Evolutionary conservation across 2,888 invertebrate genomes (phyloP), one percentile per base, ranked within the genome.

Genomic region (Agrochola litura): DNA sequence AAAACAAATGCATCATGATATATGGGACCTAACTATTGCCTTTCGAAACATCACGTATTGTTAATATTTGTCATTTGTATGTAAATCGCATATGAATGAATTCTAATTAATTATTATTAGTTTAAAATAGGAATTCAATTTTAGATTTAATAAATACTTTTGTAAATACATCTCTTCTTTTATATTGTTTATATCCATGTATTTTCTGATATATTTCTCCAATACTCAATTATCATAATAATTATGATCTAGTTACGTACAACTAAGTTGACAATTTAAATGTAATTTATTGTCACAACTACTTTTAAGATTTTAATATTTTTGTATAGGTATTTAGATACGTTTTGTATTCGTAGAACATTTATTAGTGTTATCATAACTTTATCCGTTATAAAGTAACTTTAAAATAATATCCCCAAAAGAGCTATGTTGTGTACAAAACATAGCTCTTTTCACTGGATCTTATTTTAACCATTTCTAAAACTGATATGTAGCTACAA

Each of bases 281-380:
- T 86, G 70, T 90, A 89, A 91, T 85, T 91, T 91, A 91, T 90
- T 90, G 90, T 90, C 91, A 89, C 91, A 91, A 88, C 72, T 88
- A 86, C 41, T 64, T 83, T 88, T 77, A 86, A 83, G 84, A 71
- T 77, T 86, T 83, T 86, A 84, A 82, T 86, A 81, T 81, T 80
- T 82, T 81, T 86, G 82, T 87, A 86, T 84, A n/a, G n/a, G n/a
- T n/a, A 89, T 86, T 84, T 82, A 87, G 74, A 78, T 78, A 77
- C 67, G 65, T 78, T 85, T 85, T 86, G 58, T 88, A 87, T 82
- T 83, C 63, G 66, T 86, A 86, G 71, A 73, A 88, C 84, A 85
- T 85, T 81, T 89, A 87, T 81, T 89, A 87, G 84, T 80, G 75
- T 78, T 86, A 81, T 84, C 76, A 87, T 82, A 87, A 73, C 88